Evolutionary conservation across 1,140 invertebrate genomes (phyloP).

Genomic region (Bactericera cockerelli): DNA sequence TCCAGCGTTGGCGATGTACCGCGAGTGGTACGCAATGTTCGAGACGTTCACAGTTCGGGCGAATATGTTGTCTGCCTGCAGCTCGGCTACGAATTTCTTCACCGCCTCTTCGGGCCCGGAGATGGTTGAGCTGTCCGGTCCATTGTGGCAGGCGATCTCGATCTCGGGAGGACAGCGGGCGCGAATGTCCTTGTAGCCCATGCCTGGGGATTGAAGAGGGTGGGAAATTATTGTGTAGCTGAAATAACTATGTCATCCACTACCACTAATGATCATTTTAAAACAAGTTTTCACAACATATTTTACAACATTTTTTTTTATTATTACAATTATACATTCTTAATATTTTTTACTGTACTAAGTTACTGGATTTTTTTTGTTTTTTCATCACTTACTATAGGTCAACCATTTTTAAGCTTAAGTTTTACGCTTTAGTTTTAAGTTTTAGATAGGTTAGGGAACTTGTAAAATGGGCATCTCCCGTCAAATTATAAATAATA

Average conservation of each 20-base stretch:
- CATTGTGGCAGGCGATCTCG: conserved; percentile 54
- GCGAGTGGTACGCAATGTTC: conserved; percentile 59
- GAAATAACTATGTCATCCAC: too few relatives aligned
- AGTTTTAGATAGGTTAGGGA: too few relatives aligned
- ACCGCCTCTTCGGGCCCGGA: conserved; percentile 43
- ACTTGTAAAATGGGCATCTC: too few relatives aligned
- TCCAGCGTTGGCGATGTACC: conserved; percentile 57
- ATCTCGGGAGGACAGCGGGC: conserved; percentile 35
- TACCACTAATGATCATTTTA: background rate
- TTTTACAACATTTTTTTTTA: background rate
- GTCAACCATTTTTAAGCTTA: too few relatives aligned
- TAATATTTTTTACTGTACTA: too few relatives aligned
- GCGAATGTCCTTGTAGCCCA: conserved; percentile 40
- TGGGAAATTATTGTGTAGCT: too few relatives aligned
- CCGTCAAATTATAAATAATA: too few relatives aligned
- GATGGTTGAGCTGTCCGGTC: conserved; percentile 33
- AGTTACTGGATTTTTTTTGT: too few relatives aligned
- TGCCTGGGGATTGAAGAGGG: conserved; percentile 24
- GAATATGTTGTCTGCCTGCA: conserved; percentile 40
- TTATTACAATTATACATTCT: conserved; percentile 8
- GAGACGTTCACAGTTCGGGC: conserved; percentile 48
- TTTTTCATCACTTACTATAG: too few relatives aligned
- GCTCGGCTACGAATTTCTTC: conserved; percentile 28
- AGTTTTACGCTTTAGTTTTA: too few relatives aligned
- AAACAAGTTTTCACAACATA: background rate